phyloP scores from a whole-genome alignment of 2,888 invertebrate genomes.

The Athrips mouffetella region DNA sequence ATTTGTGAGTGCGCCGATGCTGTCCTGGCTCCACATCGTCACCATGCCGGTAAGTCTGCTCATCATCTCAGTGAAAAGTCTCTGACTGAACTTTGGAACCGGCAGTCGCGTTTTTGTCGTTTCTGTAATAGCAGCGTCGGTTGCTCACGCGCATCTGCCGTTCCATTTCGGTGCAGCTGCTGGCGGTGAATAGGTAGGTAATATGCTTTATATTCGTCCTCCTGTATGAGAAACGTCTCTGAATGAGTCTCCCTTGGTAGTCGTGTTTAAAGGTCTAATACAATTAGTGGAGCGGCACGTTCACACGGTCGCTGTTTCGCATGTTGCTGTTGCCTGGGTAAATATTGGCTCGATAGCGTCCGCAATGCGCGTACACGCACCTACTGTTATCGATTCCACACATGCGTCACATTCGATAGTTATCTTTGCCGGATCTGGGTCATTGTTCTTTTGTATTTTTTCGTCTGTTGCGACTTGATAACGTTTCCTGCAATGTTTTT shows the following conservation, averaged over 20 bases:
- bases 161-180: conserved; percentile 68
- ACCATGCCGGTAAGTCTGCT: conserved; percentile 54
- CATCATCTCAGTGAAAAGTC: conserved; percentile 34
- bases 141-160: conserved; percentile 69
- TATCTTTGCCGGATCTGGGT: conserved; percentile 74
- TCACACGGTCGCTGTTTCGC: conserved; percentile 63
- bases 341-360: conserved; percentile 70
- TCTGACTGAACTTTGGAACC: conserved; percentile 37
- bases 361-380: conserved; percentile 65
- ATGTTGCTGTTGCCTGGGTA: conserved; percentile 63
- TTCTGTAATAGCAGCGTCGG: conserved; percentile 54
- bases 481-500: conserved; percentile 34
- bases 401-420: conserved; percentile 73
- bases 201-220: conserved; percentile 53
- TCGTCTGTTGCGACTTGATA: conserved; percentile 48
- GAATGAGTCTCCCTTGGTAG: conserved; percentile 46
- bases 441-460: conserved; percentile 75
- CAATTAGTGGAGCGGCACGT: conserved; percentile 46
- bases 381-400: conserved; percentile 73
- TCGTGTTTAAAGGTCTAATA: conserved; percentile 49
- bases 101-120: conserved; percentile 50
- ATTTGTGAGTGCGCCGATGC: conserved; percentile 72
- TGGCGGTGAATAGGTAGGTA: conserved; percentile 59
- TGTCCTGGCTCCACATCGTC: conserved; percentile 42
- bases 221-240: conserved; percentile 45